phyloP scores from a whole-genome alignment of 30 jellyfish, hydroid and myxozoan species.

The Cassiopea xamachana region DNA sequence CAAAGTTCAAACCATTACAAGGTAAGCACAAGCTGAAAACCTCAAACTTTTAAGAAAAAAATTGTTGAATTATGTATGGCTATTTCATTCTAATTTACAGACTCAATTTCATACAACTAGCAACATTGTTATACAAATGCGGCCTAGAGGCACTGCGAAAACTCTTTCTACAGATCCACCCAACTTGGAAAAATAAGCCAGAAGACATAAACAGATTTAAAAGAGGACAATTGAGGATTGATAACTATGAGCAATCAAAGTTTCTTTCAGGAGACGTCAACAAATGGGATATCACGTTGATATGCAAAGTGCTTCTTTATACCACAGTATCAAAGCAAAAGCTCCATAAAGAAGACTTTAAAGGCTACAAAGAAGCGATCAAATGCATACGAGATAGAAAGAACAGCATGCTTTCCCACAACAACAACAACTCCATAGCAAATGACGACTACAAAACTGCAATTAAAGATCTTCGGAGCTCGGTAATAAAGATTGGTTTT shows the following conservation, averaged over 20 bases:
- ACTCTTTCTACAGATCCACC: slow-evolving; percentile 31
- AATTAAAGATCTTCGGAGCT: background rate
- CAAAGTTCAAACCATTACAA: too few species aligned
- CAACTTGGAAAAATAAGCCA: slow-evolving; percentile 18
- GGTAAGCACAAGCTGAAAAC: too few species aligned
- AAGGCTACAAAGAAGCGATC: background rate
- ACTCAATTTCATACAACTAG: slow-evolving; percentile 19
- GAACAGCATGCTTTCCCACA: slow-evolving; percentile 21
- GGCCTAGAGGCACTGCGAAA: slow-evolving; percentile 39
- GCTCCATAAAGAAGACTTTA: background rate
- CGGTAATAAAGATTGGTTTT: background rate
- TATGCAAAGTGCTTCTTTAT: slow-evolving; percentile 22
- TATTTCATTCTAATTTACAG: slow-evolving; percentile 1
- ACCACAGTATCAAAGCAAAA: background rate
- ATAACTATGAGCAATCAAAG: background rate
- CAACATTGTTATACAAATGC: slow-evolving; percentile 6
- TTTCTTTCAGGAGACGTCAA: slow-evolving; percentile 42
- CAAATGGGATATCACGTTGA: slow-evolving; percentile 51
- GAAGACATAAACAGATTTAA: slow-evolving; percentile 1
- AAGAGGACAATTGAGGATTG: slow-evolving; percentile 14
- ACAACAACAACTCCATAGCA: background rate
- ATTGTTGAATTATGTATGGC: too few species aligned
- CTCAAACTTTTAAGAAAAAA: too few species aligned
- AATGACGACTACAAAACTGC: background rate
- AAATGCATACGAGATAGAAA: slow-evolving; percentile 10